Percentiles rank a stretch among this genome's conserved stretches.
phyloP scores from a whole-genome alignment of 2,888 invertebrate species.

The Meloe dianella region DNA sequence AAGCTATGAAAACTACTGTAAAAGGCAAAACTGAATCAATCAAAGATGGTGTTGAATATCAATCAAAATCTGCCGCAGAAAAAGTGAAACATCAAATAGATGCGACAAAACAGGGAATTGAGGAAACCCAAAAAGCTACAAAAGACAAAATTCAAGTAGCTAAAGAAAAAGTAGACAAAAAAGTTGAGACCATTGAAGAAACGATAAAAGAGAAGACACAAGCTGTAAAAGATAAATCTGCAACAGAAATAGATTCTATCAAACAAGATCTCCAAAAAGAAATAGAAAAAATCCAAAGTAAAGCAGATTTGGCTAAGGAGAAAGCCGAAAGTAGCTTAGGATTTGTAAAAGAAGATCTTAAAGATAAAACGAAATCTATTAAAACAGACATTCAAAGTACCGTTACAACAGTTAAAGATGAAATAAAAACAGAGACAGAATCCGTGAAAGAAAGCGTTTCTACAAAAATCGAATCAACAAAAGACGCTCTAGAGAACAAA shows the following conservation, averaged over 20 bases:
- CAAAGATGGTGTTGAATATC: background rate
- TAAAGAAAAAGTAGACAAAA: background rate
- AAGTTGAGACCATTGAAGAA: background rate
- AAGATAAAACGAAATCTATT: constrained; percentile 20
- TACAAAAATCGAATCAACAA: constrained; percentile 17
- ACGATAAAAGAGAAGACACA: background rate
- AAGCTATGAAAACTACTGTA: constrained; percentile 32
- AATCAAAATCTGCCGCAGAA: background rate
- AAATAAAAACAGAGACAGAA: constrained; percentile 17
- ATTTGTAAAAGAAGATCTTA: constrained; percentile 16
- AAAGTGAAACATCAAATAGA: background rate
- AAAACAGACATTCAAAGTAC: constrained; percentile 32
- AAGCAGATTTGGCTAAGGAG: constrained; percentile 2
- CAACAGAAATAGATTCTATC: constrained; percentile 6
- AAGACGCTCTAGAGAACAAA: background rate
- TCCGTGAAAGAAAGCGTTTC: background rate
- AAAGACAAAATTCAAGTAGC: background rate
- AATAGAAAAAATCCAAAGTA: background rate
- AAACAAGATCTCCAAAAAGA: background rate
- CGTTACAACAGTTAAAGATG: constrained; percentile 21
- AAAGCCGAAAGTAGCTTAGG: constrained; percentile 20
- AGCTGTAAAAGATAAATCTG: background rate
- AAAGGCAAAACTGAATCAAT: constrained; percentile 41
- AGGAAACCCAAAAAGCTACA: background rate
- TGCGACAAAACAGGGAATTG: background rate